Evolutionary conservation across 2,888 invertebrate genomes (phyloP).

Genomic region (Hypomecis punctinalis): DNA sequence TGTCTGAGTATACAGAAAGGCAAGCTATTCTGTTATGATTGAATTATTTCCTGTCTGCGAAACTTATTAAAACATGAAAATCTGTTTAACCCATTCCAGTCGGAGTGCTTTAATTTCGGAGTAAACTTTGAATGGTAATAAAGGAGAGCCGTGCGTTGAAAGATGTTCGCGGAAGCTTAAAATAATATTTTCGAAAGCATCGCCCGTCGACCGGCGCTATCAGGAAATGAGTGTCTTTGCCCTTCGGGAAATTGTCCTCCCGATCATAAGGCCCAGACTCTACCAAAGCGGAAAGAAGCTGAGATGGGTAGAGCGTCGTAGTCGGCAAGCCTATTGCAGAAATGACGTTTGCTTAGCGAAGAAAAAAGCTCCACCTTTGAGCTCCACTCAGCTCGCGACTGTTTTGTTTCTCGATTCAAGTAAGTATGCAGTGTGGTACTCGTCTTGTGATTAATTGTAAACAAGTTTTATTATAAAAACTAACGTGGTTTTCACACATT

Average conservation of each 20-base stretch:
- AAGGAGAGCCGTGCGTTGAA: constrained; percentile 69
- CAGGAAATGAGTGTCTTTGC: constrained; percentile 82
- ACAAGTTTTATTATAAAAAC: no score
- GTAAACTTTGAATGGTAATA: constrained; percentile 48
- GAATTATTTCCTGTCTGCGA: constrained; percentile 39
- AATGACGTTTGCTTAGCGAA: no score
- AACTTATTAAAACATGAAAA: constrained; percentile 34
- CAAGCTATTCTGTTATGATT: constrained; percentile 37
- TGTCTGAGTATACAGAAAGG: constrained; percentile 7
- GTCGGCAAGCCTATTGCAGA: no score
- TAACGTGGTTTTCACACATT: no score
- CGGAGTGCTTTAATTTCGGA: constrained; percentile 37
- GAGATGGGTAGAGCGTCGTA: no score
- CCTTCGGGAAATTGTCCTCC: constrained; percentile 81
- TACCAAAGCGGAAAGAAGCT: no score
- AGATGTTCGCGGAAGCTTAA: constrained; percentile 77
- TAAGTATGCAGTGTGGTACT: no score
- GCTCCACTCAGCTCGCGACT: no score
- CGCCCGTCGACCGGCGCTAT: constrained; percentile 57
- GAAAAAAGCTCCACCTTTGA: no score
- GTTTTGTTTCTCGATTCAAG: no score
- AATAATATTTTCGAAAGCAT: constrained; percentile 77
- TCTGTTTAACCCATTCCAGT: constrained; percentile 30
- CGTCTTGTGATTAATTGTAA: no score
- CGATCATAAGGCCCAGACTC: constrained; percentile 62